Evolutionary conservation across 1,140 invertebrate species (phyloP).

Genomic region (Arctopsyche grandis): DNA sequence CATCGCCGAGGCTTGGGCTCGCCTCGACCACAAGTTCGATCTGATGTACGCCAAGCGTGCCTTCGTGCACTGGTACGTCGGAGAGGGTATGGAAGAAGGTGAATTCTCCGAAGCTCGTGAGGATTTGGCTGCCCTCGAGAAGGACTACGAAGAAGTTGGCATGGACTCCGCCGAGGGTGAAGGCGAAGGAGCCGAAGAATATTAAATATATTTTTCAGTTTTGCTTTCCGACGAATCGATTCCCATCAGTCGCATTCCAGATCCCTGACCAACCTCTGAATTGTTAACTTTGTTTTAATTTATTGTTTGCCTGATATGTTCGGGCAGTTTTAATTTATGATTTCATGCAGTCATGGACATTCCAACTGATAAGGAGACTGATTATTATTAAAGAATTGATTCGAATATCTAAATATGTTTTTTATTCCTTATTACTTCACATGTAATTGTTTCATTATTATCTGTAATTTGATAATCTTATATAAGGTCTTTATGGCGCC

Average conservation of each 20-base stretch:
- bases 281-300: slow-evolving; percentile 13
- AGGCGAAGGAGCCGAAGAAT: slow-evolving; percentile 78
- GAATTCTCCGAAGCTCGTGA: slow-evolving; percentile 89
- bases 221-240: slow-evolving; percentile 32
- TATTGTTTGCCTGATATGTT: slow-evolving; percentile 6
- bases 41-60: slow-evolving; percentile 86
- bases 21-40: slow-evolving; percentile 85
- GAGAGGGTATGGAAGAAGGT: slow-evolving; percentile 88
- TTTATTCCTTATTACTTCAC: background rate
- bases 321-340: slow-evolving; percentile 1
- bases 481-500: too few relatives aligned
- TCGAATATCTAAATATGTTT: background rate
- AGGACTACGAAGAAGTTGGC: slow-evolving; percentile 86
- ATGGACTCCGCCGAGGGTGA: slow-evolving; percentile 79
- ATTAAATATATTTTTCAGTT: slow-evolving; percentile 24
- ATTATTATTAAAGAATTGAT: slow-evolving; percentile 31
- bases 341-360: background rate
- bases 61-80: slow-evolving; percentile 88
- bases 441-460: too few relatives aligned
- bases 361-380: slow-evolving; percentile 23
- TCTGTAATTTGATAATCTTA: too few relatives aligned
- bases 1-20: slow-evolving; percentile 81
- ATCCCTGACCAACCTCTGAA: background rate
- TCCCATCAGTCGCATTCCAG: background rate
- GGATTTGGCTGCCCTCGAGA: slow-evolving; percentile 85